Percentiles rank a stretch among this genome's conserved stretches.
These are phyloP conservation scores for Platyrinchus mystaceus DNA, from an alignment of 2,797 vertebrate genomes.

Conservation along the genomic window DNA sequence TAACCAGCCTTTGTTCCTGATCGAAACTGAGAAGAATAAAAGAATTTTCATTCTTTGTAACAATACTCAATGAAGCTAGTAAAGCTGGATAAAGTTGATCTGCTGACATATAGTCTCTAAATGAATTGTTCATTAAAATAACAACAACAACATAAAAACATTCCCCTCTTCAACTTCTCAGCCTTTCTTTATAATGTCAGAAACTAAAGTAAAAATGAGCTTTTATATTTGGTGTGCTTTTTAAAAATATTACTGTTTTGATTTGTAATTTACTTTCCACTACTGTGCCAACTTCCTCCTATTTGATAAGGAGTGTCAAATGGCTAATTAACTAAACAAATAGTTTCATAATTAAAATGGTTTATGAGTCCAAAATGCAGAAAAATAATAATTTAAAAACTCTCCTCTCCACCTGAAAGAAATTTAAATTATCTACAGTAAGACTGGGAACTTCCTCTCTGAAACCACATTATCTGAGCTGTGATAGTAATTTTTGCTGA, in stretches of 20 bases:
- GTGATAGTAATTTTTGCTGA: neutral
- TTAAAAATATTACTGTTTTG: neutral
- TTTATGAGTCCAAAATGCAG: neutral
- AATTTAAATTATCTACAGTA: neutral
- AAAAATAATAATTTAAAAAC: neutral
- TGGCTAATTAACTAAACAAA: neutral
- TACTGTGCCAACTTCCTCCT: neutral
- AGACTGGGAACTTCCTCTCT: neutral
- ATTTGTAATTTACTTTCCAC: constrained; percentile 2
- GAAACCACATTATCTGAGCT: neutral
- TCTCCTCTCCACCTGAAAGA: neutral
- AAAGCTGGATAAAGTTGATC: neutral
- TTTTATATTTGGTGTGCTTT: neutral
- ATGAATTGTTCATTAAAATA: neutral
- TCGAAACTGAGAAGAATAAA: neutral
- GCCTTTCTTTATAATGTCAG: neutral
- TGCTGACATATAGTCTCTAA: neutral
- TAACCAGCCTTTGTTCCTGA: neutral
- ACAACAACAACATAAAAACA: neutral
- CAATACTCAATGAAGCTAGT: neutral
- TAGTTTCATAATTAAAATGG: neutral
- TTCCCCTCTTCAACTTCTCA: fast-evolving
- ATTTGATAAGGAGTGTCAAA: neutral
- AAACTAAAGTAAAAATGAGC: neutral
- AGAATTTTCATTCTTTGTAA: neutral